phyloP scores from a whole-genome alignment of 2,113 vertebrate species.

The Xyliphius kryptos region DNA sequence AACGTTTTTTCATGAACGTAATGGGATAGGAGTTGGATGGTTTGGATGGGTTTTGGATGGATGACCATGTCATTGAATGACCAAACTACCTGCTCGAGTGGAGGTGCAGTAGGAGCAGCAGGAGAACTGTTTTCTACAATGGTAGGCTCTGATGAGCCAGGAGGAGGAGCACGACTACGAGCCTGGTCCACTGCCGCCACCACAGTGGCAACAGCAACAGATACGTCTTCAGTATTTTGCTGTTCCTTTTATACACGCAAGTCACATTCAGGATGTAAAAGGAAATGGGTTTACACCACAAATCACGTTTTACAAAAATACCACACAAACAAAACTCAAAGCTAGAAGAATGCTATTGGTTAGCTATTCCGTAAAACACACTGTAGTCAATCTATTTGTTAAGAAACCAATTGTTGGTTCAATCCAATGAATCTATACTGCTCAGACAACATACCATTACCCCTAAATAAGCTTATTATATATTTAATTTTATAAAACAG shows the following conservation, averaged over 20 bases:
- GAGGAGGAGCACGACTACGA: constrained; percentile 71
- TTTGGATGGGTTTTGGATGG: constrained; percentile 7
- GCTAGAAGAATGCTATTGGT: no score
- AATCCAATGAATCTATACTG: no score
- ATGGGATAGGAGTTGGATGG: no score
- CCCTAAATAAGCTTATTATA: no score
- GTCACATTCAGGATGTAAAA: constrained; percentile 32
- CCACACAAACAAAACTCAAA: no score
- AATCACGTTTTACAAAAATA: no score
- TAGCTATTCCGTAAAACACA: no score
- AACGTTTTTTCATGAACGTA: no score
- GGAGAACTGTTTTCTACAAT: constrained; percentile 66
- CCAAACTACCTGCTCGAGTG: constrained; percentile 71
- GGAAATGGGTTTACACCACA: not conserved
- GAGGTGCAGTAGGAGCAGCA: constrained; percentile 65
- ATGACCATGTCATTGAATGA: constrained; percentile 26
- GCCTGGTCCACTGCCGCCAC: constrained; percentile 85
- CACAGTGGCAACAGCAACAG: constrained; percentile 75
- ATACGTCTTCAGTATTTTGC: constrained; percentile 67
- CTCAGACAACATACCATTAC: no score
- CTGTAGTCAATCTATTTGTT: no score
- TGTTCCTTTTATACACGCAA: constrained; percentile 60
- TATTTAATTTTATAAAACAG: no score
- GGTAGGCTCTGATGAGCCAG: constrained; percentile 66
- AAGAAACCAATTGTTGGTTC: no score